Conservation (phyloP, 2,797 vertebrate species). For the Phrynocephalus forsythii region DNA sequence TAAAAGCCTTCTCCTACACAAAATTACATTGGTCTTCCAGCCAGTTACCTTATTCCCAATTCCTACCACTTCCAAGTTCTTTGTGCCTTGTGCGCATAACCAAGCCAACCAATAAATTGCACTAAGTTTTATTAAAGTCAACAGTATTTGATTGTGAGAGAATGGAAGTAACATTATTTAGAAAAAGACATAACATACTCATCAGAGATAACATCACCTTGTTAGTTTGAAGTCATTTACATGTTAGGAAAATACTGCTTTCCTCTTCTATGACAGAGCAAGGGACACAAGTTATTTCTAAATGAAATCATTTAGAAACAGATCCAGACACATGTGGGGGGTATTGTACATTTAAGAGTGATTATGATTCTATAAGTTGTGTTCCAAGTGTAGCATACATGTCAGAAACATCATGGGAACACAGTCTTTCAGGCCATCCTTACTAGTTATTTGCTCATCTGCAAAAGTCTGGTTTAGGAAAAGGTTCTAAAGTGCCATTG, state of each 20-base stretch:
- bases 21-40: slow-evolving; percentile 38
- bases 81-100: slow-evolving; percentile 48
- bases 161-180: slow-evolving; percentile 72
- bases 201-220: slow-evolving; percentile 67
- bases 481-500: slow-evolving; percentile 69
- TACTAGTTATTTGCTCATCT: slow-evolving; percentile 61
- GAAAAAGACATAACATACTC: slow-evolving; percentile 67
- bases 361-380: slow-evolving; percentile 54
- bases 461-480: slow-evolving; percentile 50
- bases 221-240: slow-evolving; percentile 18
- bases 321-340: slow-evolving; percentile 58
- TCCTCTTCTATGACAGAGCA: slow-evolving; percentile 54
- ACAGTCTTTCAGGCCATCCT: slow-evolving; percentile 55
- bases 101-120: slow-evolving; percentile 67
- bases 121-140: slow-evolving; percentile 64
- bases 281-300: slow-evolving; percentile 52
- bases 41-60: slow-evolving; percentile 2
- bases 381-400: slow-evolving; percentile 53
- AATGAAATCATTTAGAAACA: slow-evolving; percentile 67
- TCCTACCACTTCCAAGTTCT: slow-evolving; percentile 21
- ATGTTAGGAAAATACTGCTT: slow-evolving; percentile 52
- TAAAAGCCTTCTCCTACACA: slow-evolving; percentile 26
- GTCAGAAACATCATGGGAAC: slow-evolving; percentile 61
- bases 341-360: slow-evolving; percentile 74
- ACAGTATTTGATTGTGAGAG: slow-evolving; percentile 64